These are phyloP conservation scores for Pseudomugil tenellus DNA, from an alignment of 2,797 vertebrate species.

Conservation along the genomic window DNA sequence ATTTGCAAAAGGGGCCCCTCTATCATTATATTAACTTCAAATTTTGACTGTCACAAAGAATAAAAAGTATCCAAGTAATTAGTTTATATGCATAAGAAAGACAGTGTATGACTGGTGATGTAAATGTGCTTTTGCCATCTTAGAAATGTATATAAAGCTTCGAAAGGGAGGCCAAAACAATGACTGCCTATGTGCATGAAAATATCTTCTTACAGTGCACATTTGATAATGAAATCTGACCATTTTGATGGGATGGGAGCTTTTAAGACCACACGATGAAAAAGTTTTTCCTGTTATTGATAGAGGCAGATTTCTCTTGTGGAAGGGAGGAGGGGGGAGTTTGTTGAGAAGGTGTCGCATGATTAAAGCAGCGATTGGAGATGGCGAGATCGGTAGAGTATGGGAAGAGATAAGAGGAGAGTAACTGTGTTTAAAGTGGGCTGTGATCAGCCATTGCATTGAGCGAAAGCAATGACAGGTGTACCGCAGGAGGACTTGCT, in stretches of 20 bases:
- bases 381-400: constrained; percentile 73
- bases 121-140: constrained; percentile 44
- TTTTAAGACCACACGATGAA: constrained; percentile 73
- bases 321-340: constrained; percentile 15
- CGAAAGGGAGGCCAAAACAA: constrained; percentile 61
- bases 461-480: constrained; percentile 80
- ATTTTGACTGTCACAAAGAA: constrained; percentile 67
- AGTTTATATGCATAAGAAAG: constrained; percentile 71
- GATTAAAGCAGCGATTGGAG: constrained; percentile 82
- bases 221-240: constrained; percentile 76
- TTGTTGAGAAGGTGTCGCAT: constrained; percentile 73
- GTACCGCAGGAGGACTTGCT: constrained; percentile 59
- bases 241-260: constrained; percentile 67
- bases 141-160: constrained; percentile 49
- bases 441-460: constrained; percentile 82
- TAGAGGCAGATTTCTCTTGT: constrained; percentile 68
- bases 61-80: constrained; percentile 55
- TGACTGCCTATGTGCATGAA: constrained; percentile 45
- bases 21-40: constrained; percentile 44
- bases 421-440: constrained; percentile 82
- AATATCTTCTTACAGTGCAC: constrained; percentile 33
- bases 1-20: constrained; percentile 16
- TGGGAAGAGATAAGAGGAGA: constrained; percentile 79
- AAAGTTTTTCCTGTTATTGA: constrained; percentile 75
- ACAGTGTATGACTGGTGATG: constrained; percentile 45